Evolutionary conservation across 2,113 vertebrate species (phyloP), one percentile per base, ranked within the genome.

Genomic region (Copsychus sechellarum): DNA sequence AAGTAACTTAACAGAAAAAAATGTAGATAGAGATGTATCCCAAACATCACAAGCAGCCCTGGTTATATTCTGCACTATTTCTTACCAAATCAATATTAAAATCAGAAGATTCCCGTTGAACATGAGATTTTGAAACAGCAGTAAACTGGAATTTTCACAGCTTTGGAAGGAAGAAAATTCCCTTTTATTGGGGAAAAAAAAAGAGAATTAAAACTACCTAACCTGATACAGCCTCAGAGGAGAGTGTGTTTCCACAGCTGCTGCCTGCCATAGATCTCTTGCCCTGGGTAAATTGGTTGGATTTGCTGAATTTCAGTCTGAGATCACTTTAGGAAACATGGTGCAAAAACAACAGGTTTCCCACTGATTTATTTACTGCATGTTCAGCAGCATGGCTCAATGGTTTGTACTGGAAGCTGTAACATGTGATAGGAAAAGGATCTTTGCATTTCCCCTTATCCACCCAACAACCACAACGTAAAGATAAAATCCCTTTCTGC

Each of bases 11-110:
- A 11, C 54, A 60, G 45, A 51, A 70, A 11, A 57, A 70, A 54
- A 53, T 29, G 33, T n/a, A n/a, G 1, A 0, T 4, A 33, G 11
- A 53, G 29, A 25, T 0, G 0, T 6, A 38, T 23, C 65, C 31
- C 54, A 71, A 5, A 53, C 4, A 0, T 6, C 5, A 4, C 25
- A 38, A 54, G 13, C 36, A 71, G 36, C 28, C 21, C 6, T 4
- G 1, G 6, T 21, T 23, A 61, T 60, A 56, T 33, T 86, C 40
- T 7, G 3, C 23, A 66, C 12, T 6, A 14, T 42, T 50, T 72
- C 38, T 29, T 38, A 47, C 6, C 23, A 42, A 66, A 71, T 34
- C 53, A 47, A 14, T n/a, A 54, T 22, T 22, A 57, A 62, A 72
- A 38, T 33, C 12, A 58, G 47, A 47, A 43, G 9, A 72, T 81